Evolutionary conservation across 2,888 invertebrate genomes (phyloP).

Genomic region (Plebejus argus): DNA sequence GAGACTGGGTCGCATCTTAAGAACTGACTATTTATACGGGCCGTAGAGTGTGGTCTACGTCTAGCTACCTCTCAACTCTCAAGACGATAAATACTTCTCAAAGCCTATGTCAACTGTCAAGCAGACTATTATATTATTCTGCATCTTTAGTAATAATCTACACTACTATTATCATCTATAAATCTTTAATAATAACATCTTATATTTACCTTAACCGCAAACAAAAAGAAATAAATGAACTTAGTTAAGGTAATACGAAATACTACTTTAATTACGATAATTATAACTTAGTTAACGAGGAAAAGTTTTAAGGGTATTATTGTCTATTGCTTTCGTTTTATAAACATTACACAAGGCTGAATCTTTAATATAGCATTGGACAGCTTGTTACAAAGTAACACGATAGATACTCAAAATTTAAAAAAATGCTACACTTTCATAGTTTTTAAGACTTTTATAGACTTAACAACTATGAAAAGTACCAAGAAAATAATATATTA

Average conservation of each 20-base stretch:
- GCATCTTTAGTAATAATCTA: too few relatives aligned
- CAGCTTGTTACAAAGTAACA: not conserved
- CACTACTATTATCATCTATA: too few relatives aligned
- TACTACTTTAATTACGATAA: not conserved
- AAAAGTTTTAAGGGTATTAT: constrained; percentile 26
- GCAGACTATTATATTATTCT: too few relatives aligned
- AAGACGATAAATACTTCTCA: too few relatives aligned
- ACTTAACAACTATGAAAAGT: too few relatives aligned
- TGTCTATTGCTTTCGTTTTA: constrained; percentile 13
- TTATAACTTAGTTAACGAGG: not conserved
- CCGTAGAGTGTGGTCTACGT: too few relatives aligned
- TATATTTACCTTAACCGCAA: not conserved
- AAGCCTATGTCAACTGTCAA: too few relatives aligned
- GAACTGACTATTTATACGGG: too few relatives aligned
- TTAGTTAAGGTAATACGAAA: not conserved
- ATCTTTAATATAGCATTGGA: constrained; percentile 20
- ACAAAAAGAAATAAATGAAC: not conserved
- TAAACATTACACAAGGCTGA: constrained; percentile 10
- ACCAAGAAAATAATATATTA: too few relatives aligned
- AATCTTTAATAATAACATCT: too few relatives aligned
- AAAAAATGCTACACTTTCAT: not conserved
- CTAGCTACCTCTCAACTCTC: too few relatives aligned
- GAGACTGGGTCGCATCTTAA: too few relatives aligned
- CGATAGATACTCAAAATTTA: not conserved
- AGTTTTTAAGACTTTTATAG: not conserved